These are phyloP conservation scores for Sminthopsis crassicaudata DNA, from an alignment of 2,113 vertebrate species.

Conservation along the genomic window DNA sequence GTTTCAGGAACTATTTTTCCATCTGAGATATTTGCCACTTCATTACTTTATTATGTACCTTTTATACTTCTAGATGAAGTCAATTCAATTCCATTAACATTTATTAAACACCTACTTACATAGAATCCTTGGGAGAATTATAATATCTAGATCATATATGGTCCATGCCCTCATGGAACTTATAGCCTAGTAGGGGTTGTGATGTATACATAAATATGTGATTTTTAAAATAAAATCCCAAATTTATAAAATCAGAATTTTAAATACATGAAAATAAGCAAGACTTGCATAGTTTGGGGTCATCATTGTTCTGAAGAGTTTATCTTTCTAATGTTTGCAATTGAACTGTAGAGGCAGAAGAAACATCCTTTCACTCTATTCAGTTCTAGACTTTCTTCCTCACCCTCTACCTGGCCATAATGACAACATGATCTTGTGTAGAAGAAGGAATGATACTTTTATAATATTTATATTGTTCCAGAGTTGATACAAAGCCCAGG, in stretches of 20 bases:
- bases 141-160: not conserved
- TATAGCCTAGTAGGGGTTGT: not conserved
- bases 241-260: not conserved
- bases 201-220: not conserved
- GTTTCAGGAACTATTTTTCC: not conserved
- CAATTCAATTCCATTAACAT: not conserved
- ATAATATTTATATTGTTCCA: not conserved
- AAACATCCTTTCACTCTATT: not conserved
- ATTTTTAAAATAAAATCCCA: not conserved
- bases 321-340: not conserved
- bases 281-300: not conserved
- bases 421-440: not conserved
- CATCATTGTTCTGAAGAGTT: not conserved
- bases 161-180: not conserved
- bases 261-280: not conserved
- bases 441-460: not conserved
- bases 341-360: not conserved
- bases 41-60: not conserved
- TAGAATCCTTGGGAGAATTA: not conserved
- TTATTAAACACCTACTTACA: not conserved
- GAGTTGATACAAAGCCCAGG: not conserved
- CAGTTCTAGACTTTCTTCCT: not conserved
- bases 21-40: not conserved
- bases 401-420: not conserved
- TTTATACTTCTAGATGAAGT: not conserved